phyloP scores from a whole-genome alignment of 2,797 vertebrate genomes.

The Knipowitschia caucasica region DNA sequence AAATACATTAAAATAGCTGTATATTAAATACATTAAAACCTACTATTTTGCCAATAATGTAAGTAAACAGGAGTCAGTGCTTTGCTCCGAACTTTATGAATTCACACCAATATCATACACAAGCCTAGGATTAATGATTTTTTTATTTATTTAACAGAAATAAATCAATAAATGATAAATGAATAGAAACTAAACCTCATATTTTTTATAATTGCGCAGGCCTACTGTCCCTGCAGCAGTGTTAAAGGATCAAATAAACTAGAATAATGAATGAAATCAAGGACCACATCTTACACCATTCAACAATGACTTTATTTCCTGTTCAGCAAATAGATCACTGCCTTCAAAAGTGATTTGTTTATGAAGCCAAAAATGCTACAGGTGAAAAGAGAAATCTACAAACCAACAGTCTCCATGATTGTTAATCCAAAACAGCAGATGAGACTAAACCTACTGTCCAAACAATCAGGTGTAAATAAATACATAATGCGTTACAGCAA shows the following conservation, averaged over 20 bases:
- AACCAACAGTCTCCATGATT: constrained; percentile 72
- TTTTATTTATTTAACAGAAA: too few species aligned
- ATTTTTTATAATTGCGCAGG: neutral
- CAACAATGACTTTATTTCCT: constrained; percentile 80
- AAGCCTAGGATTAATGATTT: neutral
- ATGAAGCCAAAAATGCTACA: constrained; percentile 78
- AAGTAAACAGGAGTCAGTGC: neutral
- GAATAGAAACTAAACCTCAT: too few species aligned
- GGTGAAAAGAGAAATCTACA: constrained; percentile 75
- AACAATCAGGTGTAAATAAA: constrained; percentile 76
- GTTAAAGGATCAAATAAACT: too few species aligned
- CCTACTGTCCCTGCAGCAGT: neutral
- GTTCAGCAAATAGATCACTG: constrained; percentile 73
- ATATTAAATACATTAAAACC: too few species aligned
- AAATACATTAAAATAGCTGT: too few species aligned
- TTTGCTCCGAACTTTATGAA: neutral
- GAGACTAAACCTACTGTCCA: constrained; percentile 67
- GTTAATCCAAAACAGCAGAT: constrained; percentile 71
- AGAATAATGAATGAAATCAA: constrained; percentile 13
- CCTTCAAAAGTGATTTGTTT: constrained; percentile 73
- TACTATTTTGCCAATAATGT: too few species aligned
- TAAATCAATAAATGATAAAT: too few species aligned
- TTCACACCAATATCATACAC: neutral
- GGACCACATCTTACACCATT: constrained; percentile 61
- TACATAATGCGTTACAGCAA: constrained; percentile 78